Conservation (phyloP, 2,888 invertebrate genomes). For the Elysia crispata region DNA sequence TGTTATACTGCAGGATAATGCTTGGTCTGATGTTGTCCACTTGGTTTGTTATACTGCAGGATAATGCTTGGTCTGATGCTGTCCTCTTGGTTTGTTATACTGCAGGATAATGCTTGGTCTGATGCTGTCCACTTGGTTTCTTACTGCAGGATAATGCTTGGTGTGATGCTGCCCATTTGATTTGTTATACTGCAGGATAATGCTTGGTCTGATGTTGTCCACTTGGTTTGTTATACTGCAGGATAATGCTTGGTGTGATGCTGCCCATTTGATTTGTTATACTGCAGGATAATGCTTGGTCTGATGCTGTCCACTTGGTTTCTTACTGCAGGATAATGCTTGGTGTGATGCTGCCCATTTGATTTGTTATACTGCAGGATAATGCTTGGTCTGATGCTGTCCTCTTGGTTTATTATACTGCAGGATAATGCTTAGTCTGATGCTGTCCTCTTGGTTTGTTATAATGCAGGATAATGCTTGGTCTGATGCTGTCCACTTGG, state of each 20-base stretch:
- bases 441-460: slow-evolving; percentile 73
- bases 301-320: slow-evolving; percentile 74
- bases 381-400: no score
- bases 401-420: not conserved
- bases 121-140: slow-evolving; percentile 73
- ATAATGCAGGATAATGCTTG: slow-evolving; percentile 73
- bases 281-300: slow-evolving; percentile 66
- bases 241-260: slow-evolving; percentile 59
- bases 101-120: no score
- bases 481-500: no score
- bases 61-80: no score
- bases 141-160: slow-evolving; percentile 50
- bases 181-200: slow-evolving; percentile 56
- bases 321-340: slow-evolving; percentile 41
- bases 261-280: no score
- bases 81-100: slow-evolving; percentile 51
- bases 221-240: slow-evolving; percentile 70
- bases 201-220: slow-evolving; percentile 76
- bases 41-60: no score
- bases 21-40: slow-evolving; percentile 77
- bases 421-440: slow-evolving; percentile 69
- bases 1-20: no score
- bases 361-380: no score
- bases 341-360: no score
- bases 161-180: no score